Percentiles rank a stretch among this genome's conserved stretches.
Conservation (phyloP, 2,113 vertebrate genomes). For the Balaeniceps rex region DNA sequence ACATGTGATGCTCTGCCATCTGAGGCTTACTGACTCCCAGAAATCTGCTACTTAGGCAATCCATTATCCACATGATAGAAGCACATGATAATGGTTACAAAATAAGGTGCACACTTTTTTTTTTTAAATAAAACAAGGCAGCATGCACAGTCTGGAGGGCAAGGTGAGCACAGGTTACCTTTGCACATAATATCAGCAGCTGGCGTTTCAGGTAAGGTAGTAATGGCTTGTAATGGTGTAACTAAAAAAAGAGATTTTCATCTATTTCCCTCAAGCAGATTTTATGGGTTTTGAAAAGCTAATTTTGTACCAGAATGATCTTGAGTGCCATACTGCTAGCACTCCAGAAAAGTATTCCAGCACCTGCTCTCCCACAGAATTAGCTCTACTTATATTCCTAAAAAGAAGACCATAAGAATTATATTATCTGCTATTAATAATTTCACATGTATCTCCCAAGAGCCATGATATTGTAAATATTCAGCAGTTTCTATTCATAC, state of each 20-base stretch:
- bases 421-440: conserved; percentile 8
- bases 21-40: neutral
- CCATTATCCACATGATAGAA: neutral
- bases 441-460: neutral
- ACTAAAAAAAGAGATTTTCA: neutral
- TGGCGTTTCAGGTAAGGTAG: neutral
- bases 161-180: neutral
- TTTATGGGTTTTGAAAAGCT: conserved; percentile 1
- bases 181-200: neutral
- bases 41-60: conserved; percentile 1
- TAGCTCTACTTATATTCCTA: neutral
- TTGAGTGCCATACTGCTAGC: neutral
- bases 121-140: neutral
- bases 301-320: conserved; percentile 16
- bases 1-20: neutral
- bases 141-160: neutral
- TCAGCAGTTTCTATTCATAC: neutral
- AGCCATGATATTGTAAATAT: neutral
- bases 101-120: neutral
- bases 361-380: conserved; percentile 17
- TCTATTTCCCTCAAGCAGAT: neutral
- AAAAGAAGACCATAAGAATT: conserved; percentile 25
- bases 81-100: neutral
- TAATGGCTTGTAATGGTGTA: neutral
- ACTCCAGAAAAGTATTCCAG: conserved; percentile 11